Base-by-base conservation (phyloP, 2,888 invertebrate genomes). In the Nemoura dubitans region DNA sequence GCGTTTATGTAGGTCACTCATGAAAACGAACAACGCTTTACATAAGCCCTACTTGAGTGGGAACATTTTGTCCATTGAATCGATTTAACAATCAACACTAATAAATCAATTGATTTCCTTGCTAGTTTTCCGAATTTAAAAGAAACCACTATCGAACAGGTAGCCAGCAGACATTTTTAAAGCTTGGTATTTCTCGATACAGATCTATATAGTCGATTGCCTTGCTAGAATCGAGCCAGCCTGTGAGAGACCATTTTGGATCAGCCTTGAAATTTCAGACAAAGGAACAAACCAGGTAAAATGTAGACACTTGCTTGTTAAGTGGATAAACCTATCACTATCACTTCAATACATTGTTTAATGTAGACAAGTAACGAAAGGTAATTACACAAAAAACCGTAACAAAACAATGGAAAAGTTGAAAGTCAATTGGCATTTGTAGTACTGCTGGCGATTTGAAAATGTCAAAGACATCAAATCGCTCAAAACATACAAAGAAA, bases 211-310 rank as follows among this genome's bases (percentile, higher is more conserved):
- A 81, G 81, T 81, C 5, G 81, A 81, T 81, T 81, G 30, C 81
- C 81, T 81, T 81, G 81, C 30, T 10, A 81, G 81, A 16, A 30
- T 80, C 7, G 80, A 28, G 6, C 28, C 29, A 36, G 5, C 3
- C 36, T 36, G 36, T 28, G 29, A 30, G 30, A 81, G 27, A 30
- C 81, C 29, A 29, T 30, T 81, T 81, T 28, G 30, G 29, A 28
- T 27, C 29, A 29, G 27, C 81, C 81, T 81, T 81, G 81, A 30
- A n/a, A 27, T 6, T 28, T 81, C 29, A 81, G 28, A 81, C 81
- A 81, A 81, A 81, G 81, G 81, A 81, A 81, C 25, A 14, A 81
- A 29, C 81, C 78, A 81, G 81, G 81, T 81, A 81, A 81, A 30
- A 81, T 7, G 81, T 81, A 81, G 78, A 27, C 78, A 28, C 78